A percentile compares a stretch with the other conserved stretches of the same genome.
phyloP scores from a whole-genome alignment of 2,797 vertebrate species.

The Nyctalus aviator region DNA sequence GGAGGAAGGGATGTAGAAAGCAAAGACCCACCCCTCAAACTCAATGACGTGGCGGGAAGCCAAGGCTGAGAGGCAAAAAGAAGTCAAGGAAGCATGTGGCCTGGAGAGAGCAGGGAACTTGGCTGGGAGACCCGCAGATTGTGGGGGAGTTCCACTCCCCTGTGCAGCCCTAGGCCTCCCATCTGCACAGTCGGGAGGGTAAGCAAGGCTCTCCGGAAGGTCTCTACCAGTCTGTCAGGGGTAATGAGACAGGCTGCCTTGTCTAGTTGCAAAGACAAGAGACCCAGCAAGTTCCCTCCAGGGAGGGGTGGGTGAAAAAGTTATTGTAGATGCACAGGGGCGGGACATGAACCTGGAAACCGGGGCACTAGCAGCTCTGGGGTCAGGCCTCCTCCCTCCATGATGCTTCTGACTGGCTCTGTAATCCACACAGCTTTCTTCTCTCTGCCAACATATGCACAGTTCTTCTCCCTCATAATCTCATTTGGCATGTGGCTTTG shows the following conservation, averaged over 20 bases:
- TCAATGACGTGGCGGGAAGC: not conserved
- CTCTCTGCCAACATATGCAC: not conserved
- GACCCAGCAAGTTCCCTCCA: not conserved
- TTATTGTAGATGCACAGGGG: not conserved
- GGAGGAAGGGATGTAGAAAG: not conserved
- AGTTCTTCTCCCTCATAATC: not conserved
- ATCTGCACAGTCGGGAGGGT: not conserved
- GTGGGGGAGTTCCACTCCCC: not conserved
- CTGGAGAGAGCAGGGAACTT: not conserved
- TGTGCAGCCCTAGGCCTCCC: not conserved
- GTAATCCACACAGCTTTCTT: not conserved
- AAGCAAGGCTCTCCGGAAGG: not conserved
- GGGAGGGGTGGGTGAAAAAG: not conserved
- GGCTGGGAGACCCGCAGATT: rapidly evolving
- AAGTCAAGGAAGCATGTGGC: not conserved
- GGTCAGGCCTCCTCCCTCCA: not conserved
- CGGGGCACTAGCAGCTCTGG: not conserved
- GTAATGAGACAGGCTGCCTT: not conserved
- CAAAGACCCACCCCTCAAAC: not conserved
- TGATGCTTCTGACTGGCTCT: not conserved
- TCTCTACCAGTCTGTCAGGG: not conserved
- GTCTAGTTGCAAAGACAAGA: not conserved
- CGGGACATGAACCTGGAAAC: not conserved
- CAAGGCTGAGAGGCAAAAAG: not conserved
- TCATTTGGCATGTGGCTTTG: not conserved